These are phyloP conservation scores for Lutjanus campechanus DNA, from an alignment of 2,797 vertebrate species.

Conservation along the genomic window DNA sequence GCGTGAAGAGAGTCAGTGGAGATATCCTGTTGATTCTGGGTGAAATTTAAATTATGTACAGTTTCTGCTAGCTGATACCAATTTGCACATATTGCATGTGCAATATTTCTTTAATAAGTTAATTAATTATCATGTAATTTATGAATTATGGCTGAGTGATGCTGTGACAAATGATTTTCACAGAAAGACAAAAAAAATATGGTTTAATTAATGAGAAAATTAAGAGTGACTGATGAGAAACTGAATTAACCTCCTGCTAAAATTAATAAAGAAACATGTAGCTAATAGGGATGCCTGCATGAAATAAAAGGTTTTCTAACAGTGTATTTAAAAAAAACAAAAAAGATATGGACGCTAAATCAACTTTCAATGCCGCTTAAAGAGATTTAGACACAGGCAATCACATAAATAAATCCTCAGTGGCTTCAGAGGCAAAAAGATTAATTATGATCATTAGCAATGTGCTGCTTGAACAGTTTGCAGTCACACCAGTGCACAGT, in stretches of 20 bases:
- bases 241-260: slow-evolving; percentile 11
- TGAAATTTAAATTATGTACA: slow-evolving; percentile 13
- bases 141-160: slow-evolving; percentile 10
- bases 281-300: not conserved
- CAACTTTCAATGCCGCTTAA: not conserved
- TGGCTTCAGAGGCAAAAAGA: slow-evolving; percentile 17
- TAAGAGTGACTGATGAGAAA: slow-evolving; percentile 29
- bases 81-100: slow-evolving; percentile 4
- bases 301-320: not conserved
- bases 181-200: slow-evolving; percentile 19
- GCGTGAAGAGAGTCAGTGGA: not conserved
- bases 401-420: slow-evolving; percentile 29
- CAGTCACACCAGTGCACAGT: not conserved
- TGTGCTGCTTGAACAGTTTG: slow-evolving; percentile 19
- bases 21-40: not conserved
- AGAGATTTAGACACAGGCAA: slow-evolving; percentile 18
- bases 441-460: slow-evolving; percentile 39
- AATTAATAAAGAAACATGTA: not conserved
- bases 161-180: slow-evolving; percentile 30
- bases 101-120: slow-evolving; percentile 4
- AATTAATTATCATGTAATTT: not conserved
- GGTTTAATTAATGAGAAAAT: slow-evolving; percentile 42
- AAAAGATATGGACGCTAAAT: not conserved
- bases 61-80: not conserved
- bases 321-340: not conserved